Evolutionary conservation across 2,797 vertebrate genomes (phyloP).

Genomic region (Taeniopygia guttata): DNA sequence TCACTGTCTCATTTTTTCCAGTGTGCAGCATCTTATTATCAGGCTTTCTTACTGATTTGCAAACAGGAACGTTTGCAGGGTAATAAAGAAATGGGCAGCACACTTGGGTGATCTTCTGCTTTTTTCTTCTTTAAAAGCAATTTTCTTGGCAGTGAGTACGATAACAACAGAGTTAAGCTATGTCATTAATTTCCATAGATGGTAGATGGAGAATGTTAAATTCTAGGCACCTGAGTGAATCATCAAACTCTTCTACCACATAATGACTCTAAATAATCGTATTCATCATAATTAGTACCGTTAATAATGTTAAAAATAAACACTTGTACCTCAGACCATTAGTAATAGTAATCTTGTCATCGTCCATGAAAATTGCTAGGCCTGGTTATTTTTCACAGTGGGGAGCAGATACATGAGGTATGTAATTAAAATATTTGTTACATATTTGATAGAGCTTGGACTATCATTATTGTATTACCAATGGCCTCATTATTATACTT

Average conservation of each 20-base stretch:
- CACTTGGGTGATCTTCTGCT: conserved; percentile 7
- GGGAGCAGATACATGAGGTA: conserved; percentile 62
- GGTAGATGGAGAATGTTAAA: conserved; percentile 57
- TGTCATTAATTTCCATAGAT: conserved; percentile 57
- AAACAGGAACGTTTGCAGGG: background rate
- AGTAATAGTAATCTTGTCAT: conserved; percentile 72
- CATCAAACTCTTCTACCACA: conserved; percentile 53
- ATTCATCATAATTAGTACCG: conserved; percentile 66
- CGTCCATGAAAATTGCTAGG: conserved; percentile 66
- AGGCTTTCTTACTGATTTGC: background rate
- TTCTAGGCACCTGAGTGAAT: conserved; percentile 61
- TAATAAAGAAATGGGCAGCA: conserved; percentile 32
- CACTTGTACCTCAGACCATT: conserved; percentile 65
- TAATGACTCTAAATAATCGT: conserved; percentile 70
- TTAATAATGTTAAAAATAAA: conserved; percentile 77
- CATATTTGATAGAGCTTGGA: conserved; percentile 36
- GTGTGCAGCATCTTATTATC: background rate
- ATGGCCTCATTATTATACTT: conserved; percentile 28
- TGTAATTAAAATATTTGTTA: conserved; percentile 79
- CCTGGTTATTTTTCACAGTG: conserved; percentile 71
- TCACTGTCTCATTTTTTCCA: background rate
- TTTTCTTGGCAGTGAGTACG: conserved; percentile 30
- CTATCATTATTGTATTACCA: conserved; percentile 36
- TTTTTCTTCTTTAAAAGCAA: conserved; percentile 46
- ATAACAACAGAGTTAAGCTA: conserved; percentile 27